These are phyloP conservation scores for Scaptodrosophila lebanonensis DNA, from an alignment of 1,140 invertebrate species.

Conservation along the genomic window DNA sequence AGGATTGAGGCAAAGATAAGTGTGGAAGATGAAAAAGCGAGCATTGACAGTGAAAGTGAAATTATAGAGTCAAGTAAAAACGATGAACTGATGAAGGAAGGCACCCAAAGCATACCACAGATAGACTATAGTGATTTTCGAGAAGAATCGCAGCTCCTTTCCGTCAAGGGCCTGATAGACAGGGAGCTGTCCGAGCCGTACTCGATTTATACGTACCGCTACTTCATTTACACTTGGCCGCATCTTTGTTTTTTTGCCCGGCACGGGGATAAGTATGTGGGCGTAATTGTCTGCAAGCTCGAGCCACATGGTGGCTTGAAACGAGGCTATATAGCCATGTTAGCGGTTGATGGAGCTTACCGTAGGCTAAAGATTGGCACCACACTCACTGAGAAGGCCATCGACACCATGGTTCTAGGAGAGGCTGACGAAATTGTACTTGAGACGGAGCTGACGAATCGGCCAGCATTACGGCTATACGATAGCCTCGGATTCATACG, in stretches of 20 bases:
- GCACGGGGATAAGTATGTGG: slow-evolving; percentile 90
- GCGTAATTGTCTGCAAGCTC: slow-evolving; percentile 98
- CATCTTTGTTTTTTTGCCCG: slow-evolving; percentile 96
- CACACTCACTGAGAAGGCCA: slow-evolving; percentile 83
- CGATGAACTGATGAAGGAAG: slow-evolving; percentile 9
- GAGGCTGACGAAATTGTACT: slow-evolving; percentile 97
- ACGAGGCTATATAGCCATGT: slow-evolving; percentile 98
- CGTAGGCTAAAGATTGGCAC: slow-evolving; percentile 93
- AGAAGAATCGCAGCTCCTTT: slow-evolving; percentile 31
- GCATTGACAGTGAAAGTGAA: too few relatives aligned
- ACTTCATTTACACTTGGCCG: slow-evolving; percentile 99
- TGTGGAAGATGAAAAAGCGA: too few relatives aligned
- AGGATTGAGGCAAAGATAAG: too few relatives aligned
- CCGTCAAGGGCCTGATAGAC: slow-evolving; percentile 97
- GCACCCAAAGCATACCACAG: neutral
- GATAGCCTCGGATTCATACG: slow-evolving; percentile 98
- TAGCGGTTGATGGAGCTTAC: slow-evolving; percentile 96
- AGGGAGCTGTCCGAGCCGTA: slow-evolving; percentile 99
- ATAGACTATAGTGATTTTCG: slow-evolving; percentile 29
- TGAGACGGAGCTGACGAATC: slow-evolving; percentile 98
- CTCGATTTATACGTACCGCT: slow-evolving; percentile 99
- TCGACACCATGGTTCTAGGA: slow-evolving; percentile 92
- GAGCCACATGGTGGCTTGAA: slow-evolving; percentile 87
- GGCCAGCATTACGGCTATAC: slow-evolving; percentile 93
- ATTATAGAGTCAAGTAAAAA: too few relatives aligned